Evolutionary conservation across 2,888 invertebrate genomes (phyloP), one percentile per base, ranked within the genome.

Genomic region (Odontothrips loti): DNA sequence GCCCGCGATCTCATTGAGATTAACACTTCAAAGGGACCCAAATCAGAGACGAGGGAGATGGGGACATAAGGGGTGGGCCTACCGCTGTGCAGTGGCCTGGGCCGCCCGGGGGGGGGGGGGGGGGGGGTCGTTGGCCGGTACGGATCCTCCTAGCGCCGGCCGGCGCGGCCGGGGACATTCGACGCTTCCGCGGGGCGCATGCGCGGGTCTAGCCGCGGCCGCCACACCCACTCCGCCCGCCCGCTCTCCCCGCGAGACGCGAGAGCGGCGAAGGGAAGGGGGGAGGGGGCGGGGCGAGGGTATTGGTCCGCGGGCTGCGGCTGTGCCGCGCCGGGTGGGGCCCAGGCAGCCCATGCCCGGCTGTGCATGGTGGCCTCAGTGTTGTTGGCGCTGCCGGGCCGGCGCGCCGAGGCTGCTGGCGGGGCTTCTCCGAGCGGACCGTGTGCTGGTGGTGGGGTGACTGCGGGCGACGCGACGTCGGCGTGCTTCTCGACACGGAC

Each of bases 361-460:
- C 15, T 6, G 23, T 68, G 1, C 68, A 20, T 4, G 68, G 68
- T 10, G 23, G 68, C 8, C 23, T 27, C 68, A 75, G 68, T 75
- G 68, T 75, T 75, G 68, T 75, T 75, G 68, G 68, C 68, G 68
- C 68, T n/a, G 68, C 68, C 68, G 68, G 12, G 68, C 68, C 68
- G 68, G 68, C 68, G n/a, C 23, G 68, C 27, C 23, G 68, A n/a
- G 23, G 6, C 68, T 23, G 23, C 23, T 0, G 68, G 23, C 20
- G 23, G 68, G 68, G 23, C 68, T 68, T 51, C 15, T 15, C 51
- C 15, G 15, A 15, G 51, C 58, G 58, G 20, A 58, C 20, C 34
- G 34, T 43, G 3, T 43, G 34, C 34, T 43, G 34, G 34, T 6
- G 3, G 34, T 6, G 34, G 34, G 34, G 34, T 43, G 34, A 43